These are phyloP conservation scores for Acholoe squamosa DNA, from an alignment of 2,888 invertebrate species.

Conservation along the genomic window DNA sequence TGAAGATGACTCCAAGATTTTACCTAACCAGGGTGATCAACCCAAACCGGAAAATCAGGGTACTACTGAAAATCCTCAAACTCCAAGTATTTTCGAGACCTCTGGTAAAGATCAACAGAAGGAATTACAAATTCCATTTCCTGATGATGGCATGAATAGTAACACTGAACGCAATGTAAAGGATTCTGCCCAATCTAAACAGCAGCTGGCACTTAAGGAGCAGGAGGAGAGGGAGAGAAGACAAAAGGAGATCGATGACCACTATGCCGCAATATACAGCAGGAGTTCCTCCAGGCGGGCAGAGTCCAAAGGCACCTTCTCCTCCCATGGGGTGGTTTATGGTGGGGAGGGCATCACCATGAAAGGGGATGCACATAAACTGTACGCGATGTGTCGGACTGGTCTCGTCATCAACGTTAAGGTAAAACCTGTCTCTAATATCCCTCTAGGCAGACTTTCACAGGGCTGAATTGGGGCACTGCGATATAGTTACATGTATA, in stretches of 20 bases:
- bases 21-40: not conserved
- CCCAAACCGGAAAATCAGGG: too few species aligned
- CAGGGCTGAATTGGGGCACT: too few species aligned
- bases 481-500: too few species aligned
- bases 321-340: not conserved
- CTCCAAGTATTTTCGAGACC: too few species aligned
- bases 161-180: not conserved
- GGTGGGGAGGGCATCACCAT: not conserved
- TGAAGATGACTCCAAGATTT: not conserved
- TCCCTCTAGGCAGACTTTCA: too few species aligned
- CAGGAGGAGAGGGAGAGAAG: not conserved
- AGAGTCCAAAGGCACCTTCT: not conserved
- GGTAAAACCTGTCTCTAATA: not conserved
- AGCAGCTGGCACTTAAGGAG: not conserved
- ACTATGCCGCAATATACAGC: conserved; percentile 10
- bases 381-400: conserved; percentile 13
- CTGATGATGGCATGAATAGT: not conserved
- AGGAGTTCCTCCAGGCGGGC: not conserved
- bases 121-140: too few species aligned
- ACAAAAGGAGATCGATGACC: not conserved
- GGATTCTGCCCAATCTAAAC: not conserved
- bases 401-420: conserved; percentile 37
- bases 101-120: too few species aligned
- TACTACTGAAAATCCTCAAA: too few species aligned
- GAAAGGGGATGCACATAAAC: not conserved